Conservation (phyloP, 2,113 vertebrate genomes). For the Euleptes europaea region DNA sequence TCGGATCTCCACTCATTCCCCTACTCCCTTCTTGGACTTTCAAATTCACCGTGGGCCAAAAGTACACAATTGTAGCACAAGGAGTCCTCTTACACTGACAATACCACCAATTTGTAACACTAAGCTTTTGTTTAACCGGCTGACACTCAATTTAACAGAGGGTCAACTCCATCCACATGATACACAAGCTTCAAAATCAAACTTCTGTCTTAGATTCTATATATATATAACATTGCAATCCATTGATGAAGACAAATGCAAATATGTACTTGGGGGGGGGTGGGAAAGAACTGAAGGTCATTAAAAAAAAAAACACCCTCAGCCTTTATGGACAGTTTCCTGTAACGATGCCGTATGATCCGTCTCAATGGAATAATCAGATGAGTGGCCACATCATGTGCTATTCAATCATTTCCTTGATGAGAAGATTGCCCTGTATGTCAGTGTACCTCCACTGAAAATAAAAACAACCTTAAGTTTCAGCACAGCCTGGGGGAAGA, state of each 20-base stretch:
- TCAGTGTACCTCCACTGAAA: conserved; percentile 3
- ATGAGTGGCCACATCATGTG: conserved; percentile 72
- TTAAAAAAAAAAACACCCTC: not conserved
- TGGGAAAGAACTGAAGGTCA: conserved; percentile 39
- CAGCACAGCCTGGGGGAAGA: not conserved
- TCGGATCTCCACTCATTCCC: too few relatives aligned
- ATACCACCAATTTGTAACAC: not conserved
- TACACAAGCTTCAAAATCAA: conserved; percentile 15
- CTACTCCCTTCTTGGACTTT: not conserved
- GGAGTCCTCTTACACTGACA: not conserved
- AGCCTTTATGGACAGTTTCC: conserved; percentile 36
- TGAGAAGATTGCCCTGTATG: conserved; percentile 30
- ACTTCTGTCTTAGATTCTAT: conserved; percentile 23
- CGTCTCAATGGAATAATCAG: conserved; percentile 65
- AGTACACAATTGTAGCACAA: not conserved
- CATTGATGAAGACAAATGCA: conserved; percentile 46
- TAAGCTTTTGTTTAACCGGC: conserved; percentile 24
- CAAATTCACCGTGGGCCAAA: not conserved
- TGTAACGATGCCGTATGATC: conserved; percentile 72
- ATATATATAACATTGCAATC: conserved; percentile 30
- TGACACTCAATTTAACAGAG: conserved; percentile 21
- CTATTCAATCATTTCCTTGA: conserved; percentile 69
- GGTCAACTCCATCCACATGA: conserved; percentile 39
- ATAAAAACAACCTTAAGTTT: not conserved
- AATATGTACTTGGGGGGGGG: conserved; percentile 26